Base-by-base conservation (phyloP, 53 echinoderm and acorn worm species). In the Holothuria leucospilota region DNA sequence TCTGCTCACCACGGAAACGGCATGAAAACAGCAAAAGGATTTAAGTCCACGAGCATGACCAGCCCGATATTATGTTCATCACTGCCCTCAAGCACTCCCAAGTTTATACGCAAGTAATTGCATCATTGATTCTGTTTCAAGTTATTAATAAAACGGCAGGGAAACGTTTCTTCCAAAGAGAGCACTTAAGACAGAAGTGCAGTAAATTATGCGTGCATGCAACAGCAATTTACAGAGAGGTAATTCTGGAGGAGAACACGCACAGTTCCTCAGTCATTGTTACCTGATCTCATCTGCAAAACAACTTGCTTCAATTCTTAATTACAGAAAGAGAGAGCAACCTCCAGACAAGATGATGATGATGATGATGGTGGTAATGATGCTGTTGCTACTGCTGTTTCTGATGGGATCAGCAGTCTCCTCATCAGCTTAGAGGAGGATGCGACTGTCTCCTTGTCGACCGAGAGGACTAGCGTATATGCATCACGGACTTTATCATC, bases 61-160 rank as follows among this genome's bases (percentile, higher is more conserved):
- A 25, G 52, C 75, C 75, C 51, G 52, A 75, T 75, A 75, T 75
- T 75, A 75, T 75, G 75, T 75, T 75, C 75, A 75, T 75, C 52
- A 49, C 27, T 52, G 27, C 75, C 75, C 75, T 75, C 49, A 49
- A 75, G 75, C 75, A 49, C 75, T 75, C 52, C 56, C 75, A 49
- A 75, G 75, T 75, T 75, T 75, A 75, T 51, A 75, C 51, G 75
- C 75, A 75, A 75, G 75, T 75, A 75, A 75, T 75, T 75, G 75
- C 75, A 75, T 75, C 75, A 75, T 75, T 75, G 75, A 75, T 75
- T 75, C 75, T 75, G 75, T 75, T 75, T 75, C 75, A 75, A 75
- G 75, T 75, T 75, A 75, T 75, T 75, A 75, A 75, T 75, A 75
- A 51, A 75, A 75, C 26, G 75, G 75, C 23, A 49, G 52, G 75